Base-by-base conservation (phyloP, 1,140 invertebrate genomes). In the Lordiphosa stackelbergi region DNA sequence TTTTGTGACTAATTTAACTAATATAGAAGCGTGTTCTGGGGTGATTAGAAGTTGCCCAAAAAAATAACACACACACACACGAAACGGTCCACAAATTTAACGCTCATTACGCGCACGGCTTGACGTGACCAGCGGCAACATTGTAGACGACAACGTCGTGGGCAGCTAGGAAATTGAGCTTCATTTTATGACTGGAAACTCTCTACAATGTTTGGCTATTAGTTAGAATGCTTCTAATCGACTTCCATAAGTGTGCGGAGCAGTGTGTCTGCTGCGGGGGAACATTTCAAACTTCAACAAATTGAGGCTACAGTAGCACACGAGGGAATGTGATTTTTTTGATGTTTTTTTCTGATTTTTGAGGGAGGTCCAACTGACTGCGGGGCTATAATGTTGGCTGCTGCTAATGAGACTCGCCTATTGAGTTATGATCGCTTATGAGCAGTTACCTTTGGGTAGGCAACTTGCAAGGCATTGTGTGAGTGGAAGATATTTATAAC, bases 1-100 rank as follows among this genome's bases (percentile, higher is more conserved):
- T 83, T 79, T 79, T 79, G 77, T 79, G 77, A 81, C 75, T 83
- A 79, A 81, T 79, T 79, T 79, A 64, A 72, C 55, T 70, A 75
- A 79, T 81, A 78, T 62, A 51, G 47, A 81, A 79, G 75, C 75
- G 75, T 79, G 75, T 72, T 83, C 71, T 53, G 3, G 19, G 59
- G 59, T 60, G 71, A 79, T 79, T 79, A 79, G 75, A 83, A 79
- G 77, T 71, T 79, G 68, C 71, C 77, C 66, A 79, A 79, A 79
- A 74, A 48, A 22, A 54, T 62, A 51, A 61, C 28, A 51, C 35
- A 38, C 16, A 16, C 16, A 16, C 63, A 59, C 51, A 55, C 48
- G 61, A 69, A 71, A 68, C 62, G 66, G 75, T 62, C 57, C 77
- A 71, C 66, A 79, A 65, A 75, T 75, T 79, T 79, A 75, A 79